These are phyloP conservation scores for Meriones unguiculatus DNA, from an alignment of 2,113 vertebrate species.

Conservation along the genomic window DNA sequence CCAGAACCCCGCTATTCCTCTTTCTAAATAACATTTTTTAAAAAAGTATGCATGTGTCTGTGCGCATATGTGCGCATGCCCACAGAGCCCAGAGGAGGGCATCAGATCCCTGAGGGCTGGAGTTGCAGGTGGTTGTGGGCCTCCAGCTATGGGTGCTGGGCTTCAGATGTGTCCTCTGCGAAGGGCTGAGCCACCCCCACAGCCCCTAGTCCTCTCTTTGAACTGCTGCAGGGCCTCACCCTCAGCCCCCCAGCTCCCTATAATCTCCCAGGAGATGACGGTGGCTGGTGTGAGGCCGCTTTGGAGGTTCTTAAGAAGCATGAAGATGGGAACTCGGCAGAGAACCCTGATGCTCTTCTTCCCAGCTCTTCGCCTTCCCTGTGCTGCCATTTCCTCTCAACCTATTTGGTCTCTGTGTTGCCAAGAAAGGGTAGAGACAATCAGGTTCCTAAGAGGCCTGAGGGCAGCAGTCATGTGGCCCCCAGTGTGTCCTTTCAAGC, in stretches of 20 bases:
- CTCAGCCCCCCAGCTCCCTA: not conserved
- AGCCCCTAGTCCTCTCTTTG: not conserved
- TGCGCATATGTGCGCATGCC: not conserved
- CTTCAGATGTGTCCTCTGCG: not conserved
- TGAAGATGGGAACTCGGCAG: not conserved
- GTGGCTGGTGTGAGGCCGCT: not conserved
- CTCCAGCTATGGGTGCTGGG: not conserved
- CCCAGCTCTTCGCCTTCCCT: not conserved
- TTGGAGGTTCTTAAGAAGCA: not conserved
- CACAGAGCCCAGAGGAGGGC: not conserved
- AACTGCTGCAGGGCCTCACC: not conserved
- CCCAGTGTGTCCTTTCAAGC: too few relatives aligned
- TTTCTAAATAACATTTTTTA: not conserved
- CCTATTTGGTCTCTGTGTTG: conserved; percentile 52
- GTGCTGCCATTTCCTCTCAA: conserved; percentile 20
- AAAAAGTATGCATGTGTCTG: not conserved
- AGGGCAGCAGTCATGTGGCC: not conserved
- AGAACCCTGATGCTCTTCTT: not conserved
- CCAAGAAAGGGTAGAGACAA: conserved; percentile 62
- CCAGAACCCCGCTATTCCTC: not conserved
- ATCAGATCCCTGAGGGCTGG: not conserved
- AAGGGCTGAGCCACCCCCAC: not conserved
- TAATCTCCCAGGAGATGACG: not conserved
- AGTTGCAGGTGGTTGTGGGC: not conserved
- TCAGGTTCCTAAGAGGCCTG: not conserved